phyloP scores from a whole-genome alignment of 1,140 invertebrate genomes.

The Platyscapa corneri region DNA sequence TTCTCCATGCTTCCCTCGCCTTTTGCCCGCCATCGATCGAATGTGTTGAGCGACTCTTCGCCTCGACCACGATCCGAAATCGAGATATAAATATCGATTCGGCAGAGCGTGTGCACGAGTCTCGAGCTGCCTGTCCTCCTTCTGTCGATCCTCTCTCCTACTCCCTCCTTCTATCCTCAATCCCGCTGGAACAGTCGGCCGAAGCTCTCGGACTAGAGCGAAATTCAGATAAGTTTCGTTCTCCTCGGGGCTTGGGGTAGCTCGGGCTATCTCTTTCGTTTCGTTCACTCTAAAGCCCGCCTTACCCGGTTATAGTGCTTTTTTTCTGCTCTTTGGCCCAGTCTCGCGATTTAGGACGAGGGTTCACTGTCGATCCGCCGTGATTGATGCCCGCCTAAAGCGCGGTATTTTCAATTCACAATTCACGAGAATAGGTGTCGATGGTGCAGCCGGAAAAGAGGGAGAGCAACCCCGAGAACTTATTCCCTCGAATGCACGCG shows the following conservation, averaged over 20 bases:
- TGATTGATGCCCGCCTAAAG: conserved; percentile 36
- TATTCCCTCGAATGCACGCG: background rate
- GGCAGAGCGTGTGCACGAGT: background rate
- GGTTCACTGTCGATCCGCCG: conserved; percentile 44
- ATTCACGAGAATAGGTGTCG: background rate
- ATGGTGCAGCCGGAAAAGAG: background rate
- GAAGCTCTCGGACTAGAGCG: background rate
- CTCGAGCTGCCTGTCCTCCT: background rate
- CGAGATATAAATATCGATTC: conserved; percentile 52
- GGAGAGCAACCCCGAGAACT: background rate
- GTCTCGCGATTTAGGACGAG: background rate
- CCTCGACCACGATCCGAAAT: conserved; percentile 40
- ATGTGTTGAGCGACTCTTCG: conserved; percentile 26
- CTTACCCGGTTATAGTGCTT: conserved; percentile 13
- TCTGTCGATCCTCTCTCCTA: background rate
- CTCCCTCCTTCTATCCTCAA: background rate
- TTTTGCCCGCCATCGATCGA: background rate
- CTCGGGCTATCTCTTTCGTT: conserved; percentile 24
- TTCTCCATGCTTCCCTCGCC: background rate
- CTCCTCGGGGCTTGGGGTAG: background rate
- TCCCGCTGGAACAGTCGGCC: background rate
- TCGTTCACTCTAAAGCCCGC: background rate
- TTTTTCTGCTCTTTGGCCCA: conserved; percentile 23
- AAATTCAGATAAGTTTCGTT: conserved; percentile 52
- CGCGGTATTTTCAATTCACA: conserved; percentile 47